Evolutionary conservation across 30 jellyfish, hydroid and myxozoan genomes (phyloP), one percentile per base, ranked within the genome.

Genomic region (Turritopsis rubra): DNA sequence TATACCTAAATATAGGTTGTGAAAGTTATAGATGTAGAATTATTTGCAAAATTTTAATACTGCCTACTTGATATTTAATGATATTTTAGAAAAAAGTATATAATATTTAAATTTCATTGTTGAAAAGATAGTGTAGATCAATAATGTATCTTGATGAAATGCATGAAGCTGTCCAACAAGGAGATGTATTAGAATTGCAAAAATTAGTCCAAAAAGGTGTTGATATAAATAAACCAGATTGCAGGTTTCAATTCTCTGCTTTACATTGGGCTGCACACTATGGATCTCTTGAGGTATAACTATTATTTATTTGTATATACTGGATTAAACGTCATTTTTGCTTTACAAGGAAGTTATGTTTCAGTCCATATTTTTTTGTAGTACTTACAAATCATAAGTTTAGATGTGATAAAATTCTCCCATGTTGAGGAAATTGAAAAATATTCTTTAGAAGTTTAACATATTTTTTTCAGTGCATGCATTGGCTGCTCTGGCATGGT

Each of bases 401-500:
- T n/a, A n/a, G n/a, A n/a, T n/a, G n/a, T 41, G 60, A 41, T 3
- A 41, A 3, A 13, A 13, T 41, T 41, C 60, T 13, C 60, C 60
- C 29, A n/a, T 25, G 76, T 3, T n/a, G 8, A n/a, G 17, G 17
- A n/a, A 21, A 54, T 54, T 54, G 72, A 29, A 72, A n/a, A 72
- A 72, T 72, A 22, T 72, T 72, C 23, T 72, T 18, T 17, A 72
- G 23, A 18, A n/a, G n/a, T n/a, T n/a, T n/a, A n/a, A n/a, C n/a
- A n/a, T n/a, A 21, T 78, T 19, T 9, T 81, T 0, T 52, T 29
- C 65, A 90, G 97, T 90, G 97, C 71, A 66, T 90, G 22, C 97
- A 90, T 75, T 90, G 97, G 97, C 82, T 90, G 68, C 85, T 90
- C 29, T 90, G 97, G 97, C 97, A 90, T 79, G 95, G 92, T 26